phyloP scores from a whole-genome alignment of 1,140 invertebrate species.

The Dolichoris vasculosae region DNA sequence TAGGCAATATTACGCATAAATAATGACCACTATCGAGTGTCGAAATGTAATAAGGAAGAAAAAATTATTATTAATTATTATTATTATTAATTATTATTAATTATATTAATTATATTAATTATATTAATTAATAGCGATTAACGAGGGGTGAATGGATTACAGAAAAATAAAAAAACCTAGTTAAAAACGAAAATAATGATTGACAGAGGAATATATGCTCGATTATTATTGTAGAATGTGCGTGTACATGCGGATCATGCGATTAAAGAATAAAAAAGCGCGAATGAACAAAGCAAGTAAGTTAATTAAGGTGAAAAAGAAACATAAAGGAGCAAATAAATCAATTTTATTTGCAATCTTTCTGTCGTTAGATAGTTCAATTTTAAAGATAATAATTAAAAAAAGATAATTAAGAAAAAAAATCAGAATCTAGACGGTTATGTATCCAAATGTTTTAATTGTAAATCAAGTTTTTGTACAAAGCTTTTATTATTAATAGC shows the following conservation, averaged over 20 bases:
- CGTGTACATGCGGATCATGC: conserved; percentile 42
- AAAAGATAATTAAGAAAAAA: conserved; percentile 54
- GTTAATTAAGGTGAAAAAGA: conserved; percentile 44
- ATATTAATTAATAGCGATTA: conserved; percentile 50
- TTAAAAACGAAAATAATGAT: conserved; percentile 43
- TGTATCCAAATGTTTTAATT: conserved; percentile 73
- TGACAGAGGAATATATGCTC: conserved; percentile 30
- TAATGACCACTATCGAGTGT: conserved; percentile 43
- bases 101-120: conserved; percentile 45
- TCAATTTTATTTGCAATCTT: conserved; percentile 61
- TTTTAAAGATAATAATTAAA: conserved; percentile 58
- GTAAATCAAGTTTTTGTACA: conserved; percentile 74
- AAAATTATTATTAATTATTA: conserved; percentile 44
- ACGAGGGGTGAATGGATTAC: conserved; percentile 53
- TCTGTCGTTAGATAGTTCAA: conserved; percentile 68
- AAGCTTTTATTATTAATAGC: conserved; percentile 73
- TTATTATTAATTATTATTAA: conserved; percentile 49
- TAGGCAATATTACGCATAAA: conserved; percentile 54
- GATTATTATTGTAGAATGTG: conserved; percentile 47
- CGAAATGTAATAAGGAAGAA: conserved; percentile 40
- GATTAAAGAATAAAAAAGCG: conserved; percentile 52
- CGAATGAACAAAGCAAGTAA: conserved; percentile 54
- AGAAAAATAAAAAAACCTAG: conserved; percentile 43
- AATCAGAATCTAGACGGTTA: conserved; percentile 67
- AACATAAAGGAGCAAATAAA: conserved; percentile 54